These are phyloP conservation scores for Apostichopus japonicus DNA, from an alignment of 35 echinoderm and acorn worm genomes.

Conservation along the genomic window DNA sequence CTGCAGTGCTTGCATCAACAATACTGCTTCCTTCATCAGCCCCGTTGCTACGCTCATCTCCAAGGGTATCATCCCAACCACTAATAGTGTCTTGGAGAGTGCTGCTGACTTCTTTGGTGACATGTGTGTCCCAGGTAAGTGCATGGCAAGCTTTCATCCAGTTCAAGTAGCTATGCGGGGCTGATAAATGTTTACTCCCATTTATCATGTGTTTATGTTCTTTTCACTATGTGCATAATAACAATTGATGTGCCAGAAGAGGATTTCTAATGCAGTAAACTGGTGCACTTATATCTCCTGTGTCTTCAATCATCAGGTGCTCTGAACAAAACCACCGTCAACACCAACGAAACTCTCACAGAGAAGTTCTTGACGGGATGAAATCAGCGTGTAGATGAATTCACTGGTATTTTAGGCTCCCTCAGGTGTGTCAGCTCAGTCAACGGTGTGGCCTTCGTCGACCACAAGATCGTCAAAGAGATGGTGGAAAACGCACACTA, in stretches of 20 bases:
- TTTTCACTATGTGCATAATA: no score
- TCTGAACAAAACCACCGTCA: conserved; percentile 69
- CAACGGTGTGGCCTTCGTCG: conserved; percentile 81
- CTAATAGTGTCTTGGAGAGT: conserved; percentile 79
- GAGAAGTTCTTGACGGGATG: conserved; percentile 51
- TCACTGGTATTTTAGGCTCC: conserved; percentile 60
- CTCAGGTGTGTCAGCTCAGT: conserved; percentile 55
- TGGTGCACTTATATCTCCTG: no score
- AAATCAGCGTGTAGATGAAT: conserved; percentile 5
- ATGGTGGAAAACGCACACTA: not conserved
- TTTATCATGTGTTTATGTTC: no score
- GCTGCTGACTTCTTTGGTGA: conserved; percentile 79
- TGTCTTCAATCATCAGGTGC: conserved; percentile 18
- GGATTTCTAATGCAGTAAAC: no score
- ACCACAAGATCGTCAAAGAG: conserved; percentile 71
- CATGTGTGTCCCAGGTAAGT: conserved; percentile 93
- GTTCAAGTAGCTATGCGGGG: no score
- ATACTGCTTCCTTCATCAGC: conserved; percentile 59
- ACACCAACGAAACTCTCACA: conserved; percentile 81
- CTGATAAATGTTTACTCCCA: no score
- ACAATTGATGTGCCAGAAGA: no score
- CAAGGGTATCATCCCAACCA: conserved; percentile 73
- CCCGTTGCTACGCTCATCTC: conserved; percentile 82
- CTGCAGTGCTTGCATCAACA: conserved; percentile 72
- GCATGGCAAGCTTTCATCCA: no score